phyloP scores from a whole-genome alignment of 2,888 invertebrate genomes.

The Lasioglossum malachurum region DNA sequence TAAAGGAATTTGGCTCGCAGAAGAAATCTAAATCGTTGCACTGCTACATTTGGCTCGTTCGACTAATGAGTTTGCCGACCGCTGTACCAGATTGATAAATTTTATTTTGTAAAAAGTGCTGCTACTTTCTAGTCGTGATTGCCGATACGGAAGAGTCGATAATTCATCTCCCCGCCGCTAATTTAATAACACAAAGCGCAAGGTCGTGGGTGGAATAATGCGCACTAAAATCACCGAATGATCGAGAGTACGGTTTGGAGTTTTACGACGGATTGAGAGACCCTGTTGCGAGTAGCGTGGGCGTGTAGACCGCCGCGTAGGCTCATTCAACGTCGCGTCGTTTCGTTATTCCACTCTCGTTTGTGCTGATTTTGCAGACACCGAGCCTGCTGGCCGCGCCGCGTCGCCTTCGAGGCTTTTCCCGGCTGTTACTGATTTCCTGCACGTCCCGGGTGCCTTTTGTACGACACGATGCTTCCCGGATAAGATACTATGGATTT shows the following conservation, averaged over 20 bases:
- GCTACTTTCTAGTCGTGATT: neutral
- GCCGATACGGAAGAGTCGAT: neutral
- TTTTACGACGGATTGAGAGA: conserved; percentile 12
- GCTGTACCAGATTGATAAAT: too few species aligned
- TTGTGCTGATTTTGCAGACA: conserved; percentile 56
- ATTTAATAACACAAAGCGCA: conserved; percentile 3
- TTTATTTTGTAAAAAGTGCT: too few species aligned
- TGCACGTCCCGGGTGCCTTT: conserved; percentile 50
- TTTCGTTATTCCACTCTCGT: conserved; percentile 67
- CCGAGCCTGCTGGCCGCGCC: neutral
- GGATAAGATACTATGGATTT: conserved; percentile 42
- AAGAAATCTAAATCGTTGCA: too few species aligned
- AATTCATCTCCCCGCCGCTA: neutral
- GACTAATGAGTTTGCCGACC: too few species aligned
- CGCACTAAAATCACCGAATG: conserved; percentile 4
- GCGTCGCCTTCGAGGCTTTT: conserved; percentile 50
- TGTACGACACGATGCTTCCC: conserved; percentile 51
- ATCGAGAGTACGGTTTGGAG: neutral
- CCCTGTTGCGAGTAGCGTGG: conserved; percentile 25
- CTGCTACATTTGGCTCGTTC: too few species aligned
- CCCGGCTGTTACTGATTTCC: conserved; percentile 44
- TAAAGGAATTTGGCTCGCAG: too few species aligned
- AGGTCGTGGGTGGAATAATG: neutral
- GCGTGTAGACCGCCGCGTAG: conserved; percentile 48
- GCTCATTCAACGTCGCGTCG: conserved; percentile 65